These are phyloP conservation scores for Prochilodus magdalenae DNA, from an alignment of 2,113 vertebrate genomes.

Conservation along the genomic window DNA sequence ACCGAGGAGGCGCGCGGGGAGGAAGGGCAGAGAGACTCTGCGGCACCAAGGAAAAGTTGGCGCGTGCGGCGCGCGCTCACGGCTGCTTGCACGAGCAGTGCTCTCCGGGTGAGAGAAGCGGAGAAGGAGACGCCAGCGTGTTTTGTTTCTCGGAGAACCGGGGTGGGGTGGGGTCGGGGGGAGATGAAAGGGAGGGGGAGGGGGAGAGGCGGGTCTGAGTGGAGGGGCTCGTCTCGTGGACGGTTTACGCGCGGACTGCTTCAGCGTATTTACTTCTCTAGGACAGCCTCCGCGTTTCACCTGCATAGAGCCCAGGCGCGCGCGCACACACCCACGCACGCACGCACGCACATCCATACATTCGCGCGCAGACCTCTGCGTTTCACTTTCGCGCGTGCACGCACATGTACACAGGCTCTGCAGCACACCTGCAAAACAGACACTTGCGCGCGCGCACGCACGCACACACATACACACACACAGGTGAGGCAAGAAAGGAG, in stretches of 20 bases:
- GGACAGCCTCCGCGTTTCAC: neutral
- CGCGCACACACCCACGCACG: neutral
- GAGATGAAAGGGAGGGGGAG: no score
- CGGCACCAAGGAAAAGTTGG: constrained; percentile 16
- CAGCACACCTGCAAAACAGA: neutral
- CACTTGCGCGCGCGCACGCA: neutral
- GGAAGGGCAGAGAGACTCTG: constrained; percentile 32
- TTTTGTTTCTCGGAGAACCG: no score
- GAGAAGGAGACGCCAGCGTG: no score
- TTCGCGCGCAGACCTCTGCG: neutral
- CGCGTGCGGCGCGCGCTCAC: neutral
- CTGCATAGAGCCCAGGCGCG: neutral
- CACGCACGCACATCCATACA: neutral
- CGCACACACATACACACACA: constrained; percentile 13
- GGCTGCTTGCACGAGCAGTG: neutral
- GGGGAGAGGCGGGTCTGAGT: neutral
- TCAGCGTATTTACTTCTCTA: no score
- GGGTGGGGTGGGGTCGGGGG: neutral
- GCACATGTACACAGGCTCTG: neutral
- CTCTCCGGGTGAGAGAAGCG: neutral
- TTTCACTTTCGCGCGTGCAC: neutral
- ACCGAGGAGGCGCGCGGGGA: constrained; percentile 1
- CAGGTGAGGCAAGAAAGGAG: constrained; percentile 51
- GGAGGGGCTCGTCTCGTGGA: neutral
- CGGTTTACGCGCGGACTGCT: neutral